Base-by-base conservation (phyloP, 2,113 vertebrate species). In the Copsychus sechellarum region DNA sequence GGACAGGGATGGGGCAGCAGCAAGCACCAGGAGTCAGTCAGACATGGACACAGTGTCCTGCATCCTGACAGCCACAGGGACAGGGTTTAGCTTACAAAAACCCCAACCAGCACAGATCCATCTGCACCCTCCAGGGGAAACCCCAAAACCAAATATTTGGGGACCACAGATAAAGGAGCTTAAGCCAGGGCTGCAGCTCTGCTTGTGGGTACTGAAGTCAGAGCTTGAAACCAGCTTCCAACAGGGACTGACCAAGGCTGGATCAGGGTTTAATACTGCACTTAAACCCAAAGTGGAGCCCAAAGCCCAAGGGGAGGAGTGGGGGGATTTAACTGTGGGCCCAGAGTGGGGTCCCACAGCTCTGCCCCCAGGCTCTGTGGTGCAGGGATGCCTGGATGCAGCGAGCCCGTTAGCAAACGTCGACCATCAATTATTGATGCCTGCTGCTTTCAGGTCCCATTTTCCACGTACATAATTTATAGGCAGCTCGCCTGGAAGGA, bases 391-490 rank as follows among this genome's bases (percentile, higher is more conserved):
- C 48, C 48, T 4, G 22, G 28, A 50, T 16, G 60, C 80, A 36
- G 60, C 1, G 3, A 18, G 18, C 42, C 82, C 6, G 8, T 34
- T n/a, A 73, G 92, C 69, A 77, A 72, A 71, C 31, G 62, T 88
- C 36, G 12, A 34, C 88, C 43, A 76, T 97, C 93, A 91, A 97
- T 98, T 97, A 98, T 98, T 97, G 88, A 98, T 87, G 96, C 26
- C 74, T 88, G 67, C 93, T 71, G 95, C 96, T 97, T 95, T 91
- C 94, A 86, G 87, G 93, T 85, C 92, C 96, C 93, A 92, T 95
- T 98, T 98, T 98, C 97, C 96, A 92, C 9, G 47, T 97, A 86
- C 98, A 98, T 98, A 97, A 98, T 98, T 98, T 97, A 98, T 97
- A 93, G 94, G 88, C 88, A 88, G 95, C 90, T 89, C 53, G 82